A percentile compares a stretch with the other conserved stretches of the same genome.
phyloP scores from a whole-genome alignment of 2,888 invertebrate species.

The Drosophila algonquin region DNA sequence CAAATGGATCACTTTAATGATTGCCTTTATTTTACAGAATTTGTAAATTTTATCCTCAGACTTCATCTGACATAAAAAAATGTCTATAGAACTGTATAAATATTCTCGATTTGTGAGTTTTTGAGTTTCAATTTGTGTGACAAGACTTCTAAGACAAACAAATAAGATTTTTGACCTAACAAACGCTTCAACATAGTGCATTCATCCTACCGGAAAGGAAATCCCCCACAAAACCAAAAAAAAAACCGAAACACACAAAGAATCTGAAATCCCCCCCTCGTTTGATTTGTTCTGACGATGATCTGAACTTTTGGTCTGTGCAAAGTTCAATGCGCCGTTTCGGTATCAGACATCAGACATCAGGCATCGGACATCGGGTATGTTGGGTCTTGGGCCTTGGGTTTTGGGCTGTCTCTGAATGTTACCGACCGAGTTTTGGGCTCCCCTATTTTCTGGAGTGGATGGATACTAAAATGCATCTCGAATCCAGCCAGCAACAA shows the following conservation, averaged over 20 bases:
- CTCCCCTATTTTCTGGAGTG: constrained; percentile 65
- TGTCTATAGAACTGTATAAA: no score
- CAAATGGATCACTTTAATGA: no score
- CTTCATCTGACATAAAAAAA: no score
- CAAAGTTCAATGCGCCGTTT: constrained; percentile 74
- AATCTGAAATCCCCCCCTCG: constrained; percentile 45
- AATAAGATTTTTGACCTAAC: neutral
- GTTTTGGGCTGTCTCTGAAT: constrained; percentile 6
- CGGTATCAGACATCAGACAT: constrained; percentile 18
- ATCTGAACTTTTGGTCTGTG: constrained; percentile 68
- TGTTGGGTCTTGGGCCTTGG: neutral
- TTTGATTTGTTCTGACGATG: constrained; percentile 61
- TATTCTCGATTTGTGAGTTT: neutral
- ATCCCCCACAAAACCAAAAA: neutral
- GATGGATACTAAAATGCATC: constrained; percentile 48
- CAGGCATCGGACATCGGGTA: constrained; percentile 12
- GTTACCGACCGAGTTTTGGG: constrained; percentile 18
- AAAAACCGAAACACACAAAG: neutral
- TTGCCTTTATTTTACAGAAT: no score
- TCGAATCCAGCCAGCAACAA: constrained; percentile 40
- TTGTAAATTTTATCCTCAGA: no score
- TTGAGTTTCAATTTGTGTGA: neutral
- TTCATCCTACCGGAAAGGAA: neutral
- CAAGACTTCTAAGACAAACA: no score
- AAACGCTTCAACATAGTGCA: neutral